Conservation (phyloP, 2,113 vertebrate genomes). For the Coreoperca whiteheadi region DNA sequence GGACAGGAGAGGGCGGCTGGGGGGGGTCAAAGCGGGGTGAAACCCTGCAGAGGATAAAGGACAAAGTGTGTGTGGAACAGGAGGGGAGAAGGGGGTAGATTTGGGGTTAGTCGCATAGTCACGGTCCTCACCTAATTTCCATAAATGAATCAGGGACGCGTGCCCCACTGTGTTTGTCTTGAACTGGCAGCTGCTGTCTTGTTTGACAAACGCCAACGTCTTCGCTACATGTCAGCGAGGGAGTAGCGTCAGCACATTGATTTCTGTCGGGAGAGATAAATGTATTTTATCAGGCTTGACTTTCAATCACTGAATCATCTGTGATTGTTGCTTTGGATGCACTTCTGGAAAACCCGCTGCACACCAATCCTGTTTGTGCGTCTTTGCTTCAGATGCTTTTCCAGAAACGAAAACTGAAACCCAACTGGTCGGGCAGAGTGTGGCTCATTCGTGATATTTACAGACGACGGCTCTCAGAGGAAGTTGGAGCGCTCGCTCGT, state of each 20-base stretch:
- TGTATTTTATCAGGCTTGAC: neutral
- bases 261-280: slow-evolving; percentile 25
- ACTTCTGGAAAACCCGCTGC: slow-evolving; percentile 31
- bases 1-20: slow-evolving; percentile 50
- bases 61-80: slow-evolving; percentile 30
- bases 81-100: slow-evolving; percentile 20
- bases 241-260: slow-evolving; percentile 16
- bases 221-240: neutral
- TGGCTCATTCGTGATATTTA: slow-evolving; percentile 31
- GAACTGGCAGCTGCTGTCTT: slow-evolving; percentile 65
- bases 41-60: slow-evolving; percentile 36
- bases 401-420: slow-evolving; percentile 36
- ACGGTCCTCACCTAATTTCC: slow-evolving; percentile 67
- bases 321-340: neutral
- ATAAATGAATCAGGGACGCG: slow-evolving; percentile 77
- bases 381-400: slow-evolving; percentile 26
- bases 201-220: slow-evolving; percentile 32
- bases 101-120: slow-evolving; percentile 60
- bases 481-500: neutral
- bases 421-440: slow-evolving; percentile 3
- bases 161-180: slow-evolving; percentile 68
- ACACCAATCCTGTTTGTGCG: neutral
- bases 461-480: slow-evolving; percentile 22
- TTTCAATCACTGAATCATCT: neutral
- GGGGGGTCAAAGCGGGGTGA: slow-evolving; percentile 67